A percentile compares a stretch with the other conserved stretches of the same genome.
These are phyloP conservation scores for Scaptodrosophila latifasciaeformis DNA, from an alignment of 2,888 invertebrate genomes.

Conservation along the genomic window DNA sequence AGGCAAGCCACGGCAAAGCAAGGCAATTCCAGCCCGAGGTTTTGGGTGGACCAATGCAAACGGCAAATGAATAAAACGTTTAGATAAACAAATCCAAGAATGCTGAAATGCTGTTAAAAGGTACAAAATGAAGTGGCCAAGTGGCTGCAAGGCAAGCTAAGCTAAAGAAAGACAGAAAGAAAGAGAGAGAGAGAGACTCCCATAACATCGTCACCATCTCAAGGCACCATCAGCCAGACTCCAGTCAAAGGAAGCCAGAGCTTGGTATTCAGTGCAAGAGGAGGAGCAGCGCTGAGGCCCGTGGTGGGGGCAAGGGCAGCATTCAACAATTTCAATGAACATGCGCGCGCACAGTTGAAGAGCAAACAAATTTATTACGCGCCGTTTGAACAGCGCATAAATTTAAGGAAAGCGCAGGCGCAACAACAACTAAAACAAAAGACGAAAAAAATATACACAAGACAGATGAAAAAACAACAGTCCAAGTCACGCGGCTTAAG, in stretches of 20 bases:
- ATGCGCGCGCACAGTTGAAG: conserved; percentile 69
- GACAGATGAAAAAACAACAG: conserved; percentile 11
- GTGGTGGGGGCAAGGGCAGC: conserved; percentile 2
- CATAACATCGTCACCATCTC: too few relatives aligned
- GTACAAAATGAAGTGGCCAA: conserved; percentile 67
- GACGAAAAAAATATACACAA: conserved; percentile 4
- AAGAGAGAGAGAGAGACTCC: too few relatives aligned
- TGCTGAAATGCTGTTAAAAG: conserved; percentile 66
- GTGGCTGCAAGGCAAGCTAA: background rate
- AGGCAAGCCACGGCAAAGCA: conserved; percentile 7
- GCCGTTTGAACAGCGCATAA: conserved; percentile 72
- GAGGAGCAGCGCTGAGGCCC: background rate
- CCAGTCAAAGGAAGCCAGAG: too few relatives aligned
- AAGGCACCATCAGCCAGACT: too few relatives aligned
- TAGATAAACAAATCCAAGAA: conserved; percentile 70
- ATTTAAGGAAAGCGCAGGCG: conserved; percentile 44
- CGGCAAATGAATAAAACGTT: conserved; percentile 62
- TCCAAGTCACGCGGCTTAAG: conserved; percentile 48
- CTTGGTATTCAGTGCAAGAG: too few relatives aligned
- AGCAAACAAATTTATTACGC: conserved; percentile 71
- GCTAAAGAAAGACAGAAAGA: background rate
- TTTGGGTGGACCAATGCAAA: background rate
- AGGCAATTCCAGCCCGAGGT: too few relatives aligned
- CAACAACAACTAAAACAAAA: conserved; percentile 12
- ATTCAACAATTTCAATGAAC: conserved; percentile 66